Evolutionary conservation across 2,113 vertebrate genomes (phyloP).

Genomic region (Choloepus hoffmanni): DNA sequence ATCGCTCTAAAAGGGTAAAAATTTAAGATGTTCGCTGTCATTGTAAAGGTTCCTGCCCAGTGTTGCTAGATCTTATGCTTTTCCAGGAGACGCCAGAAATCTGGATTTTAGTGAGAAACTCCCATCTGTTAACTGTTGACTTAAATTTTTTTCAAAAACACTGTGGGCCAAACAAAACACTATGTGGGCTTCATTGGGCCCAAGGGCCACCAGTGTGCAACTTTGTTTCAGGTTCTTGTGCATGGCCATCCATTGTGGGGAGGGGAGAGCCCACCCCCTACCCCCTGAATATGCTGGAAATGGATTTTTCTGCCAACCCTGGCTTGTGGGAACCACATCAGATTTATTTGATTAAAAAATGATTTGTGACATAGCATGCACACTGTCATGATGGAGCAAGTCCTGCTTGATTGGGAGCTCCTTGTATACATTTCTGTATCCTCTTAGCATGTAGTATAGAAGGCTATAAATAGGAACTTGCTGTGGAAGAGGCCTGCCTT

Average conservation of each 20-base stretch:
- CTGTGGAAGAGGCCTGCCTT: background rate
- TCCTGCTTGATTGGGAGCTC: background rate
- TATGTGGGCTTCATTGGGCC: background rate
- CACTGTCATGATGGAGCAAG: background rate
- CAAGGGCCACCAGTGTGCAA: background rate
- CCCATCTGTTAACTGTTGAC: conserved; percentile 46
- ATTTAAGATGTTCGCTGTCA: background rate
- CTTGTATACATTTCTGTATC: background rate
- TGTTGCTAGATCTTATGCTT: background rate
- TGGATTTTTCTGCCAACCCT: background rate
- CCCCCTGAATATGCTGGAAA: background rate
- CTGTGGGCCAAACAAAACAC: conserved; percentile 40
- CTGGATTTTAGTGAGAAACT: conserved; percentile 65
- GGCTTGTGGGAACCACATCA: background rate
- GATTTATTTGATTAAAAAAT: background rate
- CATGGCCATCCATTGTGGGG: background rate
- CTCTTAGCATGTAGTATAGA: background rate
- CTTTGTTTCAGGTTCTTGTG: background rate
- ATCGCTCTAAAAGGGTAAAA: background rate
- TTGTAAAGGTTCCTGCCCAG: background rate
- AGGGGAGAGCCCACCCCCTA: fast-evolving
- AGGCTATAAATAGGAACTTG: background rate
- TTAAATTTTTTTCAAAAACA: background rate
- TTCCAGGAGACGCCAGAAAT: conserved; percentile 60
- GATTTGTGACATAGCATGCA: background rate